These are phyloP conservation scores for Micronisus gabar DNA, from an alignment of 2,113 vertebrate genomes.

Conservation along the genomic window DNA sequence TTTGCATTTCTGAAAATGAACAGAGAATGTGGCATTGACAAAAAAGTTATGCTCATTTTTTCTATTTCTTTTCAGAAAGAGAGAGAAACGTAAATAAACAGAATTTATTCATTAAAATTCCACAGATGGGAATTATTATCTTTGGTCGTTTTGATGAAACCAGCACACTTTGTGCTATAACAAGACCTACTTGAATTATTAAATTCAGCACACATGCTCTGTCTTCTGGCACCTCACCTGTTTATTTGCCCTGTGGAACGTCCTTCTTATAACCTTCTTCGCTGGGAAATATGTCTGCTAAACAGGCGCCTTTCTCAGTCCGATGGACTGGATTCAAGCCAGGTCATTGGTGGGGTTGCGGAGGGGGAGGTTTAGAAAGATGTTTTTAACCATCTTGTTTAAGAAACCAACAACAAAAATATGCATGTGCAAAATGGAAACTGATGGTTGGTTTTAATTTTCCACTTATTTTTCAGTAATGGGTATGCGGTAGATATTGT, in stretches of 20 bases:
- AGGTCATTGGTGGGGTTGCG: not conserved
- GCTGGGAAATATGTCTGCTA: not conserved
- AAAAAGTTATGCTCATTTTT: not conserved
- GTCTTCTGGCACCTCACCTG: conserved; percentile 10
- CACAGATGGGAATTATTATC: conserved; percentile 44
- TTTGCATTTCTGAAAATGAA: not conserved
- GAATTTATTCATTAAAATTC: conserved; percentile 31
- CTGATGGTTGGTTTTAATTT: not conserved
- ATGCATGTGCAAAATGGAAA: not conserved
- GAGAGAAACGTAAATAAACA: not conserved
- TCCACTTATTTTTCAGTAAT: not conserved
- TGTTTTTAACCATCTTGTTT: not conserved
- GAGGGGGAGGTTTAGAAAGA: not conserved
- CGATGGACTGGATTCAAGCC: not conserved
- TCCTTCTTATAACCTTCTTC: not conserved
- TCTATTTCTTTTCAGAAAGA: not conserved
- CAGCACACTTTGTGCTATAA: not conserved
- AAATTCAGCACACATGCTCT: not conserved
- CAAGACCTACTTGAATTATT: not conserved
- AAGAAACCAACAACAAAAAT: not conserved
- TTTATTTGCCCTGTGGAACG: not conserved
- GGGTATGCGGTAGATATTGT: not conserved
- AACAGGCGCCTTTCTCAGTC: not conserved
- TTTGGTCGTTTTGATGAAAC: conserved; percentile 8
- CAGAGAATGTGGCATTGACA: not conserved